Evolutionary conservation across 2,888 invertebrate species (phyloP).

Genomic region (Diaphora mendica): DNA sequence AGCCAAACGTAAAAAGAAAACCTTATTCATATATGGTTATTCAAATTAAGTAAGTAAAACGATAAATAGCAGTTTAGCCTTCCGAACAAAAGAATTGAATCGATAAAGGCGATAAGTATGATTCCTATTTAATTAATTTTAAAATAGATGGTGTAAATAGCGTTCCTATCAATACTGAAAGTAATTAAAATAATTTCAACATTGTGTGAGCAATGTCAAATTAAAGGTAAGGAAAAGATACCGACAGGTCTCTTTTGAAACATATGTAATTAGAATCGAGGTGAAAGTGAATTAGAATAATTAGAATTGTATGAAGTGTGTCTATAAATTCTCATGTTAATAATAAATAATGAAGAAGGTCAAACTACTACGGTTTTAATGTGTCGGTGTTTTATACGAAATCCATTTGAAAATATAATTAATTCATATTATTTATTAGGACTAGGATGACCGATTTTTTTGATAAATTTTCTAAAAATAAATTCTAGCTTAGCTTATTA

Average conservation of each 20-base stretch:
- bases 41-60: neutral
- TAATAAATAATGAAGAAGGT: constrained; percentile 5
- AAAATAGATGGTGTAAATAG: neutral
- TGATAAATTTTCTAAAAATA: too few relatives aligned
- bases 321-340: constrained; percentile 2
- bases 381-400: neutral
- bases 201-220: neutral
- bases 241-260: neutral
- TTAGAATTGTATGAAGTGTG: neutral
- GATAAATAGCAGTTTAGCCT: neutral
- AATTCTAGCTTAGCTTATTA: too few relatives aligned
- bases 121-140: neutral
- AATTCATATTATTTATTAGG: too few relatives aligned
- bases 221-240: neutral
- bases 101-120: neutral
- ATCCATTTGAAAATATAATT: neutral
- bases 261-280: neutral
- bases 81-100: neutral
- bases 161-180: neutral
- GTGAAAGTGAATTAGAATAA: neutral
- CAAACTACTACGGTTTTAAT: neutral
- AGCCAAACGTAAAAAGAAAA: too few relatives aligned
- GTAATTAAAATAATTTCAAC: neutral
- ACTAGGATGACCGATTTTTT: too few relatives aligned
- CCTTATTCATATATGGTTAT: neutral